Evolutionary conservation across 2,888 invertebrate genomes (phyloP), one percentile per base, ranked within the genome.

Genomic region (Bellardia bayeri): DNA sequence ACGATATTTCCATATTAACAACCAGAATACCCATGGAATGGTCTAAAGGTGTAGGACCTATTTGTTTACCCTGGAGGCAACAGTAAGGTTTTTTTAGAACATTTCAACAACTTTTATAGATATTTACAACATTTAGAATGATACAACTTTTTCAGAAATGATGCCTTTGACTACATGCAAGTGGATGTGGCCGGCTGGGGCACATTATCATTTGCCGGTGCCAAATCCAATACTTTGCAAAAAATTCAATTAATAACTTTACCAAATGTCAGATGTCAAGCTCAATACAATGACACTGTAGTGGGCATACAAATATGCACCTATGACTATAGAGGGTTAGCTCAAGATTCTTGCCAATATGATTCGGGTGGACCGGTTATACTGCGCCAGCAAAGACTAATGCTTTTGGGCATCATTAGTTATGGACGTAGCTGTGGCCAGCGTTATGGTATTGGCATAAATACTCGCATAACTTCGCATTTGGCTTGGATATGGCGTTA

Each of bases 321-420:
- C 13, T 92, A 91, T 63, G 92, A 92, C 69, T 85, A 87, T 11
- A 66, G 78, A 2, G 92, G 92, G 2, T 56, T 88, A 66, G 92
- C 92, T 0, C 91, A 91, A 75, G 95, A 95, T 88, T 91, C 95
- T 0, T 95, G 95, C 83, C 94, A 92, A 81, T 91, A 91, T 85
- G 94, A 95, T 89, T 94, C 95, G 0, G 95, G 95, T 0, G 95
- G 95, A 0, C 95, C 95, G 0, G 90, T 95, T 5, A 89, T 95
- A 2, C 40, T 88, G 4, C 94, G 94, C 91, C 91, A 93, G 87
- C 81, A 86, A 83, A 92, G 94, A 76, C 89, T 94, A 74, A 93
- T 93, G 58, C 88, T 94, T 1, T 79, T 95, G 1, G 96, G 95
- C 8, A 90, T 95, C 14, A 94, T 96, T 72, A 95, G 95, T 66